Evolutionary conservation across 2,113 vertebrate species (phyloP).

Genomic region (Microcebus ravelobensis): DNA sequence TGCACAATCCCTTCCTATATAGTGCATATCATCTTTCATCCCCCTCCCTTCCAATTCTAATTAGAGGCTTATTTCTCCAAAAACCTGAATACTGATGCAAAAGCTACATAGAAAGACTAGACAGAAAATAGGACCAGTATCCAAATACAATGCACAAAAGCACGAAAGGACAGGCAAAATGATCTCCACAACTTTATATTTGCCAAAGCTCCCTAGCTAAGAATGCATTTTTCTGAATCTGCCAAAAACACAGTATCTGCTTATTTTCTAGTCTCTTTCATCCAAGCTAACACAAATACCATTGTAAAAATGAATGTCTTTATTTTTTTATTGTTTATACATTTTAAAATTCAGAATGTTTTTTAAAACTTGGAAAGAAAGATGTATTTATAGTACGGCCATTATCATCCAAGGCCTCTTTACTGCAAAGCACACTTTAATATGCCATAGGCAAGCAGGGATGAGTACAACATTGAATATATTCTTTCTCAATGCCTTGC

Average conservation of each 20-base stretch:
- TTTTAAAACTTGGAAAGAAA: neutral
- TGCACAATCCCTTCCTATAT: neutral
- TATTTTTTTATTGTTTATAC: neutral
- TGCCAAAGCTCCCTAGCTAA: neutral
- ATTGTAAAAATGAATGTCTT: constrained; percentile 20
- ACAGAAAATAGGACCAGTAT: neutral
- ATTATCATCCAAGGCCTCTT: neutral
- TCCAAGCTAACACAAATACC: neutral
- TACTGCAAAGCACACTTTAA: neutral
- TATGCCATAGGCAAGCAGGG: neutral
- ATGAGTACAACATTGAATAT: neutral
- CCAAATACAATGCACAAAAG: neutral
- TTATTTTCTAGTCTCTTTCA: neutral
- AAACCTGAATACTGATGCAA: neutral
- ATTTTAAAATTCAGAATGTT: neutral
- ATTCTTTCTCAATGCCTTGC: neutral
- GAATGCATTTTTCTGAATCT: neutral
- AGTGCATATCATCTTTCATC: neutral
- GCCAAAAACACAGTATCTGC: neutral
- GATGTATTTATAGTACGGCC: neutral
- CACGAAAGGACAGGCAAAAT: neutral
- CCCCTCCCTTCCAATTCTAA: neutral
- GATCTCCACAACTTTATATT: neutral
- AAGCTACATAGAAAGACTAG: neutral
- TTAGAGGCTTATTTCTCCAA: neutral